These are phyloP conservation scores for Diarsia rubi DNA, from an alignment of 2,888 invertebrate genomes.

Conservation along the genomic window DNA sequence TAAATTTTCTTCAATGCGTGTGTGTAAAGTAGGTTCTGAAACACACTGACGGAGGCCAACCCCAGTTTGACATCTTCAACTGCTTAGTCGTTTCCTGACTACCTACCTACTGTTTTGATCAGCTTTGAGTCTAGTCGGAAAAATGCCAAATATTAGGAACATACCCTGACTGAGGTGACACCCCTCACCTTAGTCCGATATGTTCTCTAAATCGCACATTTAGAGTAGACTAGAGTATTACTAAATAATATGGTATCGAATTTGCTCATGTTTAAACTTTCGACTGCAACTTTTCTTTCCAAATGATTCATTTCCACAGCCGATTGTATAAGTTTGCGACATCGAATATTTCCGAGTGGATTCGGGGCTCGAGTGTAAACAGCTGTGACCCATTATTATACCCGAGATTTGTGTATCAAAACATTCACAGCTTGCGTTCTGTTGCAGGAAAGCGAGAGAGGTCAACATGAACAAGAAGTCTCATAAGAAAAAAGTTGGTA, in stretches of 20 bases:
- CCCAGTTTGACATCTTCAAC: background rate
- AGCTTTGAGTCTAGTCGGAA: too few species aligned
- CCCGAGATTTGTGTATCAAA: conserved; percentile 51
- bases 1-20: background rate
- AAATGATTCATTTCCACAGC: conserved; percentile 15
- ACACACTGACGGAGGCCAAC: background rate
- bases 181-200: too few species aligned
- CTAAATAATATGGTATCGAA: background rate
- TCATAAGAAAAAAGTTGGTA: conserved; percentile 87
- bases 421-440: conserved; percentile 65
- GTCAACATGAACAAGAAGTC: conserved; percentile 85
- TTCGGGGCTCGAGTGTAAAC: conserved; percentile 37
- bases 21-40: background rate
- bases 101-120: too few species aligned
- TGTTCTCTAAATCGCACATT: too few species aligned
- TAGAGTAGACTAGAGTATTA: too few species aligned
- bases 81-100: accelerated
- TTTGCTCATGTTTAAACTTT: background rate
- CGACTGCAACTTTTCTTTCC: background rate
- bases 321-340: conserved; percentile 46
- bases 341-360: conserved; percentile 43
- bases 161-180: too few species aligned
- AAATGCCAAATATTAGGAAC: too few species aligned
- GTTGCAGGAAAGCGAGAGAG: conserved; percentile 76
- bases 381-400: conserved; percentile 62